Base-by-base conservation (phyloP, 2,888 invertebrate genomes). In the Anoncus sp. region DNA sequence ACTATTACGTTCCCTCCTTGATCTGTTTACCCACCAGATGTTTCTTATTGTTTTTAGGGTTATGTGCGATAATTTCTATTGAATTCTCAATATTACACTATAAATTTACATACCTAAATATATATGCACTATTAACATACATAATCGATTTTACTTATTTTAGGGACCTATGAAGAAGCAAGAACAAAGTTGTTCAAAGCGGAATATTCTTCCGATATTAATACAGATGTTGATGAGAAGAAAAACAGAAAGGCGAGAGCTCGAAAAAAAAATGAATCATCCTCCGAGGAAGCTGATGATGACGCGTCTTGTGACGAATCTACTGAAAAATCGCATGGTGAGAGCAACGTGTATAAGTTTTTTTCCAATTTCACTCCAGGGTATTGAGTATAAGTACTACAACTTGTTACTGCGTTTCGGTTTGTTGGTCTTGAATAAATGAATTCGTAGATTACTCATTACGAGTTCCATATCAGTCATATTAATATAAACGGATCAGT, bases 221-320 rank as follows among this genome's bases (percentile, higher is more conserved):
- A 63, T 63, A 63, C 62, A 45, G 62, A 63, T 63, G 62, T 47
- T 18, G 62, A 63, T 63, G 62, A 63, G 62, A 63, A 63, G 35
- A 63, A 63, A 63, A 63, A 47, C 62, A 63, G 62, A 16, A 63
- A 63, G 62, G 47, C 47, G 18, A 24, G 62, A 63, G 62, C 62
- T 27, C 24, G 31, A 63, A 63, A 63, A 38, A 63, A 63, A 63
- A 63, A 27, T 24, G 47, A 62, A 47, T 62, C 62, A 62, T 62
- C 16, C 62, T 62, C 62, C 45, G 62, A 62, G 47, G 62, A 20
- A 62, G 47, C 62, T 45, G 62, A 62, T 43, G 45, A 62, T 24
- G 62, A 62, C 43, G 62, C 24, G 45, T 62, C 62, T 62, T 62
- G 16, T 47, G 62, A 47, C 43, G 27, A 27, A 62, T 47, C 24